A percentile compares a stretch with the other conserved stretches of the same genome.
phyloP scores from a whole-genome alignment of 1,140 invertebrate species.

The Drosophila tropicalis region DNA sequence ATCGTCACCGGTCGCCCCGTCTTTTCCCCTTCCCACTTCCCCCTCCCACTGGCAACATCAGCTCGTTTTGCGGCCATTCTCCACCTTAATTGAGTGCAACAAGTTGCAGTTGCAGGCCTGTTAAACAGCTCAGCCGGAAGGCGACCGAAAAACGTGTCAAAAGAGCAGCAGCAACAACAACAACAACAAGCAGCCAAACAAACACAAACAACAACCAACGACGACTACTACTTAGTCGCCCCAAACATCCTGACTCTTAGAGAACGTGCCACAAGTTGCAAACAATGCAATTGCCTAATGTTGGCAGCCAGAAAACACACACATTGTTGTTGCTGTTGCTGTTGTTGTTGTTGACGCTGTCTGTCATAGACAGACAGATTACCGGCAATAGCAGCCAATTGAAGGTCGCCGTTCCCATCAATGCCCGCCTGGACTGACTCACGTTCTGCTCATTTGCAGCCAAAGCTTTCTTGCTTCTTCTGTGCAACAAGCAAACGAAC shows the following conservation, averaged over 20 bases:
- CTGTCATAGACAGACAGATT: slow-evolving; percentile 70
- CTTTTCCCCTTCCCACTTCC: not conserved
- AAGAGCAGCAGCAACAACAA: slow-evolving; percentile 10
- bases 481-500: slow-evolving; percentile 4
- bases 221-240: slow-evolving; percentile 40
- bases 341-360: slow-evolving; percentile 36
- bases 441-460: slow-evolving; percentile 73
- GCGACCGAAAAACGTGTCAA: slow-evolving; percentile 38
- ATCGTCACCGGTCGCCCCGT: not conserved
- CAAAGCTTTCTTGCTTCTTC: slow-evolving; percentile 2
- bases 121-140: slow-evolving; percentile 3
- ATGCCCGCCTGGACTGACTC: slow-evolving; percentile 44
- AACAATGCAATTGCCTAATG: slow-evolving; percentile 48
- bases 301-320: not conserved
- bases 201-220: slow-evolving; percentile 1
- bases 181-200: slow-evolving; percentile 14
- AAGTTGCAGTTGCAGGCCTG: slow-evolving; percentile 35
- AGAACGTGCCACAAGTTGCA: slow-evolving; percentile 26
- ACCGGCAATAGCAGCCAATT: slow-evolving; percentile 19
- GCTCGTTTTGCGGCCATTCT: not conserved
- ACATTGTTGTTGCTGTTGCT: slow-evolving; percentile 24
- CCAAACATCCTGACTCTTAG: slow-evolving; percentile 37
- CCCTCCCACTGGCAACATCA: not conserved
- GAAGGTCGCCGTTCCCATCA: slow-evolving; percentile 51
- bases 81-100: slow-evolving; percentile 53